Conservation (phyloP, 2,888 invertebrate species). For the Stenodema calcarata region DNA sequence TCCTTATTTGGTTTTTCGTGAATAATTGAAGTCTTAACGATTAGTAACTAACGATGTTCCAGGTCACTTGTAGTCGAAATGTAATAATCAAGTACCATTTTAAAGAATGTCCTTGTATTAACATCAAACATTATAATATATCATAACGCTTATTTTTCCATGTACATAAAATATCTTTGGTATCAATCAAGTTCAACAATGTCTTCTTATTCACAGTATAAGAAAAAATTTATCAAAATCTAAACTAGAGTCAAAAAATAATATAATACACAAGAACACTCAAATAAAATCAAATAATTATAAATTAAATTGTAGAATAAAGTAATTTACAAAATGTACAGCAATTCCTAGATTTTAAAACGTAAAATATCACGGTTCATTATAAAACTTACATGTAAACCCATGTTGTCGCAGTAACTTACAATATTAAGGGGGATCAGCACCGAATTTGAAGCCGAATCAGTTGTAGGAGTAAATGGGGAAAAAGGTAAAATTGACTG, state of each 20-base stretch:
- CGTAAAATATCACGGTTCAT: neutral
- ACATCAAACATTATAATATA: slow-evolving; percentile 33
- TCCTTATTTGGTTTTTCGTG: no score
- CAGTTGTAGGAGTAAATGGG: neutral
- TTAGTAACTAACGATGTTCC: no score
- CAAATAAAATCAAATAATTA: neutral
- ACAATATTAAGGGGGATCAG: neutral
- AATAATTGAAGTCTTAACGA: no score
- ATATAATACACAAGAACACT: neutral
- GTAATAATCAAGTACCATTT: neutral
- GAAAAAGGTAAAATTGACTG: neutral
- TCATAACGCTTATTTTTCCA: slow-evolving; percentile 24
- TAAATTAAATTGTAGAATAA: neutral
- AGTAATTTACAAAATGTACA: slow-evolving; percentile 35
- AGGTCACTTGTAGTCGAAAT: no score
- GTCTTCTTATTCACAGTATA: slow-evolving; percentile 19
- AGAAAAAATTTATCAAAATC: neutral
- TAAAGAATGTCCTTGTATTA: slow-evolving; percentile 32
- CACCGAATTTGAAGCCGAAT: neutral
- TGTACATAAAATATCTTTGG: slow-evolving; percentile 53
- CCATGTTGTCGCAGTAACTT: neutral
- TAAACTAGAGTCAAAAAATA: slow-evolving; percentile 10
- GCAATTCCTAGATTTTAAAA: neutral
- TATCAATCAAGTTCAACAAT: slow-evolving; percentile 51
- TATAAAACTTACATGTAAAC: neutral